Evolutionary conservation across 2,113 vertebrate genomes (phyloP), one percentile per base, ranked within the genome.

Genomic region (Lonchura striata): DNA sequence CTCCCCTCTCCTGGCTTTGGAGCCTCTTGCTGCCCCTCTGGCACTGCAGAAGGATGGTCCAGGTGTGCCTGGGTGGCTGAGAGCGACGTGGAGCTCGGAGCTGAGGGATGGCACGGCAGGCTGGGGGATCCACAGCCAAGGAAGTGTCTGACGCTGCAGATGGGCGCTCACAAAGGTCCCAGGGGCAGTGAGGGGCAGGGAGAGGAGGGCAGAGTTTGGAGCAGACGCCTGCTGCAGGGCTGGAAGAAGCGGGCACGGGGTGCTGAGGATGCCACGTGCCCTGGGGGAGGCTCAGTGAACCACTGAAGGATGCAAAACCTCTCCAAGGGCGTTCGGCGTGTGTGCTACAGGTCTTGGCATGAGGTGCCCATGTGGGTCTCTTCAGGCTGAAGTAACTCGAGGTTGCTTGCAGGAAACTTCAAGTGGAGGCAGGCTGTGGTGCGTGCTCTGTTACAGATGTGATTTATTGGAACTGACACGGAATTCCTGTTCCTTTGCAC

Each of bases 251-350:
- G 1, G 24, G 53, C 17, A 15, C 28, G 2, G 0, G 1, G 3
- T n/a, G n/a, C 56, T 61, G 69, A n/a, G 39, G 37, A 1, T 69
- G 93, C n/a, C 42, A 5, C 9, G 6, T 63, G 9, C 24, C 27
- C 39, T 35, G 19, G 4, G 0, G 2, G 47, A 35, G 41, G 39
- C 57, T 68, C 37, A 5, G 39, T 9, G 28, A 16, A 0, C 2
- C 0, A 1, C 31, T 56, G 70, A n/a, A 13, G 35, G 10, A 1
- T 14, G 37, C 15, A 60, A 23, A 82, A 41, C 33, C 10, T 6
- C 31, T 76, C n/a, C 70, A 13, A 11, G 21, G 46, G n/a, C 1
- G 0, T 33, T 28, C 5, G 61, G 74, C 0, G 0, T 0, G 2
- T 17, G 24, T 2, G 1, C 14, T 56, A n/a, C 52, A 60, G 49